These are phyloP conservation scores for Habropoda laboriosa DNA, from an alignment of 1,140 invertebrate species.

Conservation along the genomic window DNA sequence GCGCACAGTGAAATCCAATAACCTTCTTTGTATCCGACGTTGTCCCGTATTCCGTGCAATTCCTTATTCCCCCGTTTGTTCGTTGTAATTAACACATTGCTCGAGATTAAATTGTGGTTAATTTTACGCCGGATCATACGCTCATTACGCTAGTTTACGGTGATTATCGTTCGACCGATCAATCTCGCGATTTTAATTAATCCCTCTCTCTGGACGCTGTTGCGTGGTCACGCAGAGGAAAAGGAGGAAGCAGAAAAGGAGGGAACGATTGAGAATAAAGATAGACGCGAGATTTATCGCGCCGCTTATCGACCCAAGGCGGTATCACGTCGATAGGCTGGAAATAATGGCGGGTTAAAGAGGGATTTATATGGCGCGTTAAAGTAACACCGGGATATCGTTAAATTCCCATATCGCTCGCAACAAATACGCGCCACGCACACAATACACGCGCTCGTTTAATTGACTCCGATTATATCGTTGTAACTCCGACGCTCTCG, in stretches of 20 bases:
- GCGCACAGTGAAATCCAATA: neutral
- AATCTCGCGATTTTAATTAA: conserved; percentile 9
- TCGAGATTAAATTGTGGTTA: neutral
- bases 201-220: too few species aligned
- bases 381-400: neutral
- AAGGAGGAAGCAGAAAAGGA: too few species aligned
- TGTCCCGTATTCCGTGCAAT: neutral
- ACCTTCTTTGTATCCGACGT: neutral
- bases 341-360: conserved; percentile 8
- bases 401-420: neutral
- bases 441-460: neutral
- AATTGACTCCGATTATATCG: neutral
- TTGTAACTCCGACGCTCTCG: neutral
- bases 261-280: too few species aligned
- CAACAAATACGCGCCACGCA: neutral
- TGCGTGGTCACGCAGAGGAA: too few species aligned
- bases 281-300: neutral
- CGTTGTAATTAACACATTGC: neutral
- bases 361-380: conserved; percentile 15
- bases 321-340: neutral
- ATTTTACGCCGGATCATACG: neutral
- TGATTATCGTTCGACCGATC: neutral
- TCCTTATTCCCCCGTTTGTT: neutral
- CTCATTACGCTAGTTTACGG: neutral
- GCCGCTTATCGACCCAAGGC: neutral